Base-by-base conservation (phyloP, 2,797 vertebrate genomes). In the Rhinogobio ventralis region DNA sequence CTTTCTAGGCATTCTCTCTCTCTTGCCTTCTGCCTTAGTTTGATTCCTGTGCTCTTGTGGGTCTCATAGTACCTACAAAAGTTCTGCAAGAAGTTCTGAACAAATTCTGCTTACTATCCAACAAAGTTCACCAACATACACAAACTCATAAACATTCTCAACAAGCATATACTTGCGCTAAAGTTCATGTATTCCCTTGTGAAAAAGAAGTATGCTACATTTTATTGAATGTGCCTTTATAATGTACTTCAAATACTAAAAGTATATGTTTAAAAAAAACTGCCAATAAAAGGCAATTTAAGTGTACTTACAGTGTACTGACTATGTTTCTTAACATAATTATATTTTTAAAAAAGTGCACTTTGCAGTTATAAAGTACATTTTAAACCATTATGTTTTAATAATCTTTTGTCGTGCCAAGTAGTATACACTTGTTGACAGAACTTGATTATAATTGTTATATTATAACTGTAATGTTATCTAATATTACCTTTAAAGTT, bases 1-100 rank as follows among this genome's bases (percentile, higher is more conserved):
- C n/a, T 17, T 64, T 82, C 42, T 62, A 28, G 25, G 42, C 28
- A 5, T 33, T 82, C 67, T 73, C 51, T 83, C 81, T 76, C 62
- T 62, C 42, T 60, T 11, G n/a, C 74, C 66, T 71, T 85, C 83
- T 71, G 73, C 78, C 39, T 84, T 45, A 49, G 25, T 71, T 60
- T 84, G 36, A 78, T 77, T 79, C 25, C 28, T 36, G 64, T 15
- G 64, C 39, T 60, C 64, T 69, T 39, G 62, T 55, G 82, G 33
- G 62, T 76, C 57, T 83, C 73, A 68, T 28, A 75, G 81, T 51
- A 75, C 62, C 72, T 83, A 39, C 39, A 53, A 17, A 28, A 39
- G 23, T 75, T 46, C 81, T 49, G 39, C 39, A 73, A 68, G 36
- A 62, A 62, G 55, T 10, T 66, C 55, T 20, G 28, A 75, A 51